These are phyloP conservation scores for Megalops cyprinoides DNA, from an alignment of 2,797 vertebrate genomes.

Conservation along the genomic window DNA sequence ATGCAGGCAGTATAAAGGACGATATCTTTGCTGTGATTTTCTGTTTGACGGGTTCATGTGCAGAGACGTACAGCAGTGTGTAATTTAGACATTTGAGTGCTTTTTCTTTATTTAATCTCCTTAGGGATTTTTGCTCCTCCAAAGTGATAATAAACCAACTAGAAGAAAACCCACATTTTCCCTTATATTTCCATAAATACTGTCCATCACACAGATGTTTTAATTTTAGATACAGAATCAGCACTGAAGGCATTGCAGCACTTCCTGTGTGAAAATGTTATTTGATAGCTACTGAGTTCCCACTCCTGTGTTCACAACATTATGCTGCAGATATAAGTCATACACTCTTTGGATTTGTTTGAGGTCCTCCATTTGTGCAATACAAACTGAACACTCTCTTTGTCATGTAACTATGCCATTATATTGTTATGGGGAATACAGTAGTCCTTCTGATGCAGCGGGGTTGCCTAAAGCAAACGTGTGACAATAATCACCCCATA, in stretches of 20 bases:
- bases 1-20: conserved; percentile 57
- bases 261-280: not conserved
- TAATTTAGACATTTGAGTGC: conserved; percentile 9
- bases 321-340: not conserved
- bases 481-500: not conserved
- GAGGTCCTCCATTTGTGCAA: not conserved
- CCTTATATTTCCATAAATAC: no score
- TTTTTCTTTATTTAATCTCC: conserved; percentile 52
- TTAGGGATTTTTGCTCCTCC: conserved; percentile 55
- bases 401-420: not conserved
- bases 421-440: not conserved
- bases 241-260: not conserved
- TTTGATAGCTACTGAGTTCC: not conserved
- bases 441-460: not conserved
- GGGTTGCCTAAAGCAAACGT: not conserved
- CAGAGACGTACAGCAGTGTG: conserved; percentile 48
- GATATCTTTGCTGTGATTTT: conserved; percentile 65
- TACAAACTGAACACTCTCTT: not conserved
- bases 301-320: not conserved
- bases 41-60: conserved; percentile 56
- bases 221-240: not conserved
- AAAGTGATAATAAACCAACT: no score
- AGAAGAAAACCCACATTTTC: no score
- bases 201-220: not conserved
- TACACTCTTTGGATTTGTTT: not conserved